A percentile compares a stretch with the other conserved stretches of the same genome.
These are phyloP conservation scores for Porites lobata DNA, from an alignment of 92 coral and sea anemone genomes.

Conservation along the genomic window DNA sequence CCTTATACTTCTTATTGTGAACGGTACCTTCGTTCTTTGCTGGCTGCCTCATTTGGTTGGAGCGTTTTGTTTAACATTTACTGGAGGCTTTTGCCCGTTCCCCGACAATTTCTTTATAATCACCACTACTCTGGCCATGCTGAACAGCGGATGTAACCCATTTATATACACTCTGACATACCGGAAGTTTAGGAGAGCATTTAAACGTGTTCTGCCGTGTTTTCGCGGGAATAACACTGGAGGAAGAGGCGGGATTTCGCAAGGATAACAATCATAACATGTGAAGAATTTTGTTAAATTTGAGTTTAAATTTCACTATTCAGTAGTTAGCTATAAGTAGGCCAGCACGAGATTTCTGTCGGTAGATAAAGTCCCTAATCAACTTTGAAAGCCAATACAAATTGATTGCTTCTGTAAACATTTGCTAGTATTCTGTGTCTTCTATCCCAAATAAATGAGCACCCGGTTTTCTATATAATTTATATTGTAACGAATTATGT, in stretches of 20 bases:
- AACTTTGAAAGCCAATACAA: too few species aligned
- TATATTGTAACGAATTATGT: too few species aligned
- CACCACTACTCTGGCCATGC: slow-evolving; percentile 73
- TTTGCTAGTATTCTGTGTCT: too few species aligned
- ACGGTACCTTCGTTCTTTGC: slow-evolving; percentile 61
- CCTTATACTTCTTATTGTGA: slow-evolving; percentile 57
- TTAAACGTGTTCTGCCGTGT: slow-evolving; percentile 44
- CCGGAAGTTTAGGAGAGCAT: slow-evolving; percentile 57
- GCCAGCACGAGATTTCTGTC: too few species aligned
- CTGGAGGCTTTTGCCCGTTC: slow-evolving; percentile 65
- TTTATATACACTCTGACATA: slow-evolving; percentile 66
- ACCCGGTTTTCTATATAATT: too few species aligned
- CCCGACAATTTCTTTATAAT: slow-evolving; percentile 54
- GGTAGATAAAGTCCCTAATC: too few species aligned
- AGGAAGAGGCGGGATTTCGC: neutral
- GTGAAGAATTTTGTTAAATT: too few species aligned
- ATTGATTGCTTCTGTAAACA: too few species aligned
- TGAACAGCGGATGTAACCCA: slow-evolving; percentile 73
- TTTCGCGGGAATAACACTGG: neutral
- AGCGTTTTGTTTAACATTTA: slow-evolving; percentile 50
- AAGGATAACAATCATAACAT: neutral
- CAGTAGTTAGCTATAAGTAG: too few species aligned
- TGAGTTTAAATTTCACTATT: too few species aligned
- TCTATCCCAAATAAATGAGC: too few species aligned
- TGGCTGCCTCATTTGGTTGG: slow-evolving; percentile 76